phyloP scores from a whole-genome alignment of 2,113 vertebrate genomes.

The Corynorhinus townsendii region DNA sequence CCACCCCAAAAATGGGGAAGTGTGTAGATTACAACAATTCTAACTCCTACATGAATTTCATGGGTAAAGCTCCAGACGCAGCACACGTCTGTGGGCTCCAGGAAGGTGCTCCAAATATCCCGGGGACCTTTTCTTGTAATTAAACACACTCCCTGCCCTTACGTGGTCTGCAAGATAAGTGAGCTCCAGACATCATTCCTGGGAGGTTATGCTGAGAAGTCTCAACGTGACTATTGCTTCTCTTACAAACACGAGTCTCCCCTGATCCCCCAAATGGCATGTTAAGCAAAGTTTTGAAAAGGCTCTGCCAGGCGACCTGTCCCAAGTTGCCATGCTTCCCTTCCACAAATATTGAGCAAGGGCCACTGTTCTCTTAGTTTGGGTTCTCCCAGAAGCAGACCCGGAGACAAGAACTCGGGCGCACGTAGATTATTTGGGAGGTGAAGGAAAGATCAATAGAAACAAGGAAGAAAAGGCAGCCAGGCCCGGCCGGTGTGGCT shows the following conservation, averaged over 20 bases:
- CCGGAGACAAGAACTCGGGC: background rate
- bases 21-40: background rate
- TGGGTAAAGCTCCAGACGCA: background rate
- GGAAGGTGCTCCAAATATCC: background rate
- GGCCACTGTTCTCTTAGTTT: background rate
- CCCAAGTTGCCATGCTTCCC: background rate
- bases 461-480: background rate
- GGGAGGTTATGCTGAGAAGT: background rate
- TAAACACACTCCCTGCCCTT: background rate
- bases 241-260: background rate
- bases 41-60: background rate
- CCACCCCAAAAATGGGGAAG: background rate
- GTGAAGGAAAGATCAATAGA: background rate
- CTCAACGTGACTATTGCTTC: background rate
- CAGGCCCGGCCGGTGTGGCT: too few species aligned
- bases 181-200: background rate
- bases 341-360: background rate
- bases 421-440: background rate
- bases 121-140: background rate
- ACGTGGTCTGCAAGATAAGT: background rate
- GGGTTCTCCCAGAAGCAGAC: background rate
- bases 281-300: slow-evolving; percentile 5
- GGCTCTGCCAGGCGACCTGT: background rate
- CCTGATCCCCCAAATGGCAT: background rate
- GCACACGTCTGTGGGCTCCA: background rate